Evolutionary conservation across 2,888 invertebrate species (phyloP), one percentile per base, ranked within the genome.

Genomic region (Cetonia aurata): DNA sequence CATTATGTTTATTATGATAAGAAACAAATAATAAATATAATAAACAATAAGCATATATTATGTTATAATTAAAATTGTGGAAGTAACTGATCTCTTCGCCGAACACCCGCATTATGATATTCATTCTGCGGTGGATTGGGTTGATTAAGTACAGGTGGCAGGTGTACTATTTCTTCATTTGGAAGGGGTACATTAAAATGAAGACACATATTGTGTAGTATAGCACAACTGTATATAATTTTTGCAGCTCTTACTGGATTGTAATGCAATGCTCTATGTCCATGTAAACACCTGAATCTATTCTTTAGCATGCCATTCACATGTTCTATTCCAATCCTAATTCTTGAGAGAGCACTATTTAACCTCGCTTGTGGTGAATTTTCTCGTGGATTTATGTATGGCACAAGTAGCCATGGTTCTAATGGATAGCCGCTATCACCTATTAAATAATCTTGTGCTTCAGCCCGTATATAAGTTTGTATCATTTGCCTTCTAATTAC

Each of bases 141-240:
- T 33, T 33, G 3, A 6, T 33, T 33, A 33, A 33, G 33, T 33
- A 6, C 6, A 6, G 33, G 33, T 33, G 33, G 1, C 17, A 1
- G 6, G 15, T 50, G 17, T 15, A 50, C 3, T 50, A 50, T 15
- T 3, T 57, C n/a, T 25, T 57, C 33, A 31, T 57, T 17, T 6
- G 13, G n/a, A n/a, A n/a, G n/a, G n/a, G n/a, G n/a, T n/a, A n/a
- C n/a, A 42, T 59, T 13, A 44, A 41, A 44, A 41, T 15, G 12
- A 19, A 59, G n/a, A n/a, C n/a, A n/a, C n/a, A n/a, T n/a, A n/a
- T n/a, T n/a, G n/a, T 62, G 55, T 8, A 55, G n/a, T 9, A 46
- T 42, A 19, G 46, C 19, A 17, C 60, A 60, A 25, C 13, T 19
- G 46, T 60, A 48, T 13, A 60, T 31, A 46, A 62, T 46, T 62